These are phyloP conservation scores for Drosophila tani DNA, from an alignment of 1,140 invertebrate genomes.

Conservation along the genomic window DNA sequence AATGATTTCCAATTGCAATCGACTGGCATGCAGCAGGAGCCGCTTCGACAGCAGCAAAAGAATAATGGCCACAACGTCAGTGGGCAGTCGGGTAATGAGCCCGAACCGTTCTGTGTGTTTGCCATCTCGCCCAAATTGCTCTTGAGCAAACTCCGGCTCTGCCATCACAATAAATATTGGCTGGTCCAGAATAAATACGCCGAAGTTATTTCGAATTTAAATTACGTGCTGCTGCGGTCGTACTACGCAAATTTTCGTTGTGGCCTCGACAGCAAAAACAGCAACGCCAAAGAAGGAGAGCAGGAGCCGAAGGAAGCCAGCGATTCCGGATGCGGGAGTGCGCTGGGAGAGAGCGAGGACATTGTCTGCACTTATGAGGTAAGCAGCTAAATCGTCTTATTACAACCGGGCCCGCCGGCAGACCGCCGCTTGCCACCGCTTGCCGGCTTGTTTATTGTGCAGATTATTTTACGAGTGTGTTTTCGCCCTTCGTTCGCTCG, in stretches of 20 bases:
- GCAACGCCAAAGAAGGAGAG: conserved; percentile 9
- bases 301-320: conserved; percentile 22
- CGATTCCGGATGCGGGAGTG: conserved; percentile 24
- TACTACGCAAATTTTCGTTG: conserved; percentile 72
- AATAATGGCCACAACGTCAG: conserved; percentile 25
- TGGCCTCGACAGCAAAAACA: conserved; percentile 53
- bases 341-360: conserved; percentile 50
- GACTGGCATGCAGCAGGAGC: conserved; percentile 62
- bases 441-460: conserved; percentile 72
- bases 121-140: conserved; percentile 84
- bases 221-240: conserved; percentile 76
- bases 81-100: conserved; percentile 61
- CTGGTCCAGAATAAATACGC: conserved; percentile 85
- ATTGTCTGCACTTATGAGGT: conserved; percentile 83
- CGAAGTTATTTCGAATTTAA: conserved; percentile 85
- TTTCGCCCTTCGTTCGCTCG: conserved; percentile 15
- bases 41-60: conserved; percentile 15
- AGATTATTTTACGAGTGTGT: conserved; percentile 71
- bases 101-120: conserved; percentile 65
- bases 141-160: conserved; percentile 82
- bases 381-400: conserved; percentile 77
- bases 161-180: conserved; percentile 85
- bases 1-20: conserved; percentile 85
- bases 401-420: conserved; percentile 52
- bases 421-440: conserved; percentile 24